Evolutionary conservation across 2,113 vertebrate species (phyloP).

Genomic region (Natator depressus): DNA sequence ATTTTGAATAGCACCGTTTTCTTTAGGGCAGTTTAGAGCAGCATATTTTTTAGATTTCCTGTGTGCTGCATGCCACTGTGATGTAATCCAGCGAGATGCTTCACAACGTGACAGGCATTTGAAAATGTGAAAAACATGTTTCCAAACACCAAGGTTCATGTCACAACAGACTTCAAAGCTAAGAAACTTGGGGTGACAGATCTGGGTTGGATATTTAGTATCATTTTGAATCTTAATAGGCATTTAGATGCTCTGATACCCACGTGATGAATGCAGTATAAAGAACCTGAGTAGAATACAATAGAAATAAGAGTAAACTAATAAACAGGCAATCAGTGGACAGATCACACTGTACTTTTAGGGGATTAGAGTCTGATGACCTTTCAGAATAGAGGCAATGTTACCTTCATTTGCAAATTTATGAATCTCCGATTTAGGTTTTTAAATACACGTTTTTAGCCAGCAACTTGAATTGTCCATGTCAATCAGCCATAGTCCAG

Average conservation of each 20-base stretch:
- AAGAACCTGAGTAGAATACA: neutral
- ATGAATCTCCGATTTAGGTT: neutral
- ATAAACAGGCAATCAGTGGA: neutral
- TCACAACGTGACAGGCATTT: conserved; percentile 65
- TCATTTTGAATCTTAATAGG: neutral
- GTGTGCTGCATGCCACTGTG: conserved; percentile 70
- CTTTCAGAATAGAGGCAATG: neutral
- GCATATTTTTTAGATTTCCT: conserved; percentile 76
- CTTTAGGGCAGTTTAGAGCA: conserved; percentile 70
- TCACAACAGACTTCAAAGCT: conserved; percentile 40
- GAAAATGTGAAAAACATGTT: conserved; percentile 71
- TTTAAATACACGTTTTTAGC: neutral
- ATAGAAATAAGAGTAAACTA: neutral
- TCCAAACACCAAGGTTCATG: conserved; percentile 50
- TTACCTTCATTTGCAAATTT: neutral
- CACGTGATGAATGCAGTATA: neutral
- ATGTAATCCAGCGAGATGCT: conserved; percentile 67
- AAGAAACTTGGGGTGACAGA: conserved; percentile 25
- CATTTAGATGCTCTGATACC: neutral
- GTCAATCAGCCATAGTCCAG: neutral
- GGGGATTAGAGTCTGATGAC: neutral
- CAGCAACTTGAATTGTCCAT: neutral
- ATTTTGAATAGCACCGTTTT: conserved; percentile 70
- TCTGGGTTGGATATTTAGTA: neutral
- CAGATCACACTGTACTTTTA: neutral